phyloP scores from a whole-genome alignment of 2,113 vertebrate genomes.

The Conger conger region DNA sequence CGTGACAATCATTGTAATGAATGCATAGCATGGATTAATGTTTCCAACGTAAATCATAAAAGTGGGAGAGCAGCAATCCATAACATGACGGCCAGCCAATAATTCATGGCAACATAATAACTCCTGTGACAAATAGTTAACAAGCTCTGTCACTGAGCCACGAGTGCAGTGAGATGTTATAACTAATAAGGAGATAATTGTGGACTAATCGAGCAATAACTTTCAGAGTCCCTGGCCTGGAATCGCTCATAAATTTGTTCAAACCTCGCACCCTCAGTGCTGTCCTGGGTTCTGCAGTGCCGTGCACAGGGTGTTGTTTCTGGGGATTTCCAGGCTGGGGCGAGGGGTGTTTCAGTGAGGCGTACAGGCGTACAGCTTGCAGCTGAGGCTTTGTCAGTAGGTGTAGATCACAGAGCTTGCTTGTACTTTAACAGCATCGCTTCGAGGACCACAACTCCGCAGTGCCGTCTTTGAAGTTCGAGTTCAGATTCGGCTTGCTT shows the following conservation, averaged over 20 bases:
- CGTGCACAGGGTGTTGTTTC: neutral
- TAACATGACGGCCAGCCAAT: neutral
- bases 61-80: neutral
- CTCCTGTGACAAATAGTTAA: neutral
- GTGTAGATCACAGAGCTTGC: neutral
- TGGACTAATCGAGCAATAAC: neutral
- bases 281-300: neutral
- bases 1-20: slow-evolving; percentile 31
- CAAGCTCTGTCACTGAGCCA: neutral
- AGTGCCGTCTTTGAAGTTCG: neutral
- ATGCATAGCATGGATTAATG: neutral
- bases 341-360: neutral
- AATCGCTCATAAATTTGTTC: neutral
- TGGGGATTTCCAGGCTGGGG: neutral
- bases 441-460: neutral
- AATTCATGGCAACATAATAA: neutral
- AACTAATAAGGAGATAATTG: neutral
- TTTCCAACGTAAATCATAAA: neutral
- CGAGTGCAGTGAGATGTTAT: neutral
- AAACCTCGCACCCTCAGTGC: neutral
- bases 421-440: neutral
- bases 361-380: neutral
- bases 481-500: neutral
- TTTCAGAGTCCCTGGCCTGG: neutral
- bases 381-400: neutral